Base-by-base conservation (phyloP, 2,113 vertebrate genomes). In the Prolemur simus region DNA sequence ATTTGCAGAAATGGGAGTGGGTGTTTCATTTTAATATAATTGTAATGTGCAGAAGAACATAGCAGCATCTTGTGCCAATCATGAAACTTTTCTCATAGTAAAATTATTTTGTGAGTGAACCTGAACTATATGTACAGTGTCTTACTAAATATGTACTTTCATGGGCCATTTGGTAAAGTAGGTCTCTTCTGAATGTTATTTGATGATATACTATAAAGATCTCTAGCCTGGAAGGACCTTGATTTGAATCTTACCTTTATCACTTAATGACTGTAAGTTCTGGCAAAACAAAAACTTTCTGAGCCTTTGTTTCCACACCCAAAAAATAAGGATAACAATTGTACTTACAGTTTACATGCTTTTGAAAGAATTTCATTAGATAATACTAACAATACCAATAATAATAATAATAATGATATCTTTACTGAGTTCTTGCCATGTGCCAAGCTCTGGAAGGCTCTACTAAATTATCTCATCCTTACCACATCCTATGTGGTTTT, bases 1-100 rank as follows among this genome's bases (percentile, higher is more conserved):
- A 96, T 88, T 60, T 96, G 64, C 85, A 97, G 94, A 96, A 94
- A 95, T 90, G 77, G 39, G 77, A 95, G 95, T 97, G 82, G 96
- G 97, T 82, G 91, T 95, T 95, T 96, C 94, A 94, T 94, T 97
- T 97, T 95, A 96, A 96, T 93, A 89, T 97, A 97, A 97, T 94
- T 91, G 71, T 90, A 94, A 92, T 74, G 66, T 93, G 89, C 91
- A 88, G 56, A 91, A 93, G 95, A 96, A 95, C 54, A 85, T 0
- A 66, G 89, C 93, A 86, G 76, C 77, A 85, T 63, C 52, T 94
- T 66, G 47, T 91, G 95, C 54, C 66, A 96, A 89, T 97, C 91
- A 97, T 25, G 37, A 85, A 78, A 6, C 15, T 47, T 63, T 96
- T 84, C 47, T 92, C 91, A 90, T 74, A 94, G 93, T 97, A 95